Evolutionary conservation across 2,888 invertebrate genomes (phyloP).

Genomic region (Cybosia mesomella): DNA sequence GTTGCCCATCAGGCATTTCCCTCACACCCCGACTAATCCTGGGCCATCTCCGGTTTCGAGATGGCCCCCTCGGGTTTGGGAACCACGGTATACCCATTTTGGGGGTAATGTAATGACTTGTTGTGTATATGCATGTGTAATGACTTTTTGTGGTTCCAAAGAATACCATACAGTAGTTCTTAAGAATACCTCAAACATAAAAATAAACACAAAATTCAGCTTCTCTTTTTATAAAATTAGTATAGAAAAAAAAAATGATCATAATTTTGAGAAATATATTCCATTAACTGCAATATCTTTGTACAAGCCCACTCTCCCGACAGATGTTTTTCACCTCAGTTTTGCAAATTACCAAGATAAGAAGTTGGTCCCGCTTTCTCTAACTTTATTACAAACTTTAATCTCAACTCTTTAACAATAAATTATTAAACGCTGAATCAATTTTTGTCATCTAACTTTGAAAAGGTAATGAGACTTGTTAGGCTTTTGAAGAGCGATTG

Average conservation of each 20-base stretch:
- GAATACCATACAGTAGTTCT: no score
- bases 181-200: no score
- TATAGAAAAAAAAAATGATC: background rate
- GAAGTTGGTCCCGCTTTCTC: constrained; percentile 52
- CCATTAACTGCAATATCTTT: constrained; percentile 27
- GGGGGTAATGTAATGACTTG: no score
- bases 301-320: constrained; percentile 38
- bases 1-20: no score
- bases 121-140: no score
- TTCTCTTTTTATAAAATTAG: no score
- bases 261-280: constrained; percentile 8
- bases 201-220: no score
- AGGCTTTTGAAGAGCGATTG: constrained; percentile 13
- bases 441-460: constrained; percentile 45
- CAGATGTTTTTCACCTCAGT: constrained; percentile 61
- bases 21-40: no score
- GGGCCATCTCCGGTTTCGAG: no score
- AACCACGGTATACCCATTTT: no score
- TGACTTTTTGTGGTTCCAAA: no score
- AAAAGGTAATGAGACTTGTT: constrained; percentile 33
- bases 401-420: constrained; percentile 48
- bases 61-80: no score
- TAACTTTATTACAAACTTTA: constrained; percentile 65
- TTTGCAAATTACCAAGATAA: constrained; percentile 66
- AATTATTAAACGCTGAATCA: constrained; percentile 53